These are phyloP conservation scores for Myiozetetes cayanensis DNA, from an alignment of 2,113 vertebrate species.

Conservation along the genomic window DNA sequence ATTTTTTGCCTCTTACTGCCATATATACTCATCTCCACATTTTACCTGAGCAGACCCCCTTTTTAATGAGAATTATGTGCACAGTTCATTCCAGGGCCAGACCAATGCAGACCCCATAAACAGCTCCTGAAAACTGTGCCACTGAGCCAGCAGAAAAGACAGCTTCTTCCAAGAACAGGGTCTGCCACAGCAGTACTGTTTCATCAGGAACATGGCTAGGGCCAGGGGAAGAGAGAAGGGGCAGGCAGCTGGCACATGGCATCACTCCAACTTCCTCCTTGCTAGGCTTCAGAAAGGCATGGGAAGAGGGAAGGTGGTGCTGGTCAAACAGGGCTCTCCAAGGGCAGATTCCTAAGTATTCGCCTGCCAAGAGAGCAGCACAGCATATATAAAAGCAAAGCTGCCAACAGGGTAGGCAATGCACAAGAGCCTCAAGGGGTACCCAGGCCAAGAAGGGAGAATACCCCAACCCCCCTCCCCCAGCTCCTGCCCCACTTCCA, in stretches of 20 bases:
- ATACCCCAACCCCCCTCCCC: background rate
- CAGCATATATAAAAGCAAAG: background rate
- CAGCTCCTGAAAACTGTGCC: background rate
- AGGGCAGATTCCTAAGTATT: accelerated
- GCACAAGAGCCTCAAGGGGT: accelerated
- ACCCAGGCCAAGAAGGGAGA: accelerated
- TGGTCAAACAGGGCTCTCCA: too few species aligned
- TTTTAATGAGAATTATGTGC: background rate
- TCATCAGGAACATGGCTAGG: background rate
- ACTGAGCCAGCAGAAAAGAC: background rate
- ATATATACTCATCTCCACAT: background rate
- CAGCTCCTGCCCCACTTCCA: background rate
- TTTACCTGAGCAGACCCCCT: background rate
- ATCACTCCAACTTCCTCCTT: background rate
- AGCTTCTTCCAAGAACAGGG: background rate
- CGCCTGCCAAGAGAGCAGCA: accelerated
- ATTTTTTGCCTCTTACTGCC: background rate
- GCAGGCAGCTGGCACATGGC: background rate
- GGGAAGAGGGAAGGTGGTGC: background rate
- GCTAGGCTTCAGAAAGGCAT: accelerated
- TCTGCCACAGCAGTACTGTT: background rate
- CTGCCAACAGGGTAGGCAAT: accelerated
- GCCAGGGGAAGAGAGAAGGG: background rate
- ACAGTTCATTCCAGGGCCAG: background rate
- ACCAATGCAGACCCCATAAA: background rate